These are phyloP conservation scores for Subanguina moxae DNA, from an alignment of 1,140 invertebrate species.

Conservation along the genomic window DNA sequence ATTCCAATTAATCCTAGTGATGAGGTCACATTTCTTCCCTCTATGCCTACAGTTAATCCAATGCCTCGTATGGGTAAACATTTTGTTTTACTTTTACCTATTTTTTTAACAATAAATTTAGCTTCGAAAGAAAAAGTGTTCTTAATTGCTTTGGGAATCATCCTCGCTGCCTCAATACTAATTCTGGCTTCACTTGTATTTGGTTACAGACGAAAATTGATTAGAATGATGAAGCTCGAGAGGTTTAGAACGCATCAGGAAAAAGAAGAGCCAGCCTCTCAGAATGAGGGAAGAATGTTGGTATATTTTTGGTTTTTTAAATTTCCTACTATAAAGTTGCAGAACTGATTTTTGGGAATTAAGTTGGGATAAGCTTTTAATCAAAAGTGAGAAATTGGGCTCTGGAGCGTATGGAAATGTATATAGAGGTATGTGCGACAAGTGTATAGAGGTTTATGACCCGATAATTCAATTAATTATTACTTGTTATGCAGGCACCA, in stretches of 20 bases:
- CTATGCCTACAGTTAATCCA: no score
- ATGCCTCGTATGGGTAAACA: no score
- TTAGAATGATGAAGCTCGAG: slow-evolving; percentile 13
- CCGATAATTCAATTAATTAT: not conserved
- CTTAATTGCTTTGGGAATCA: not conserved
- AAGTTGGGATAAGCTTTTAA: slow-evolving; percentile 14
- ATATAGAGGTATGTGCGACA: not conserved
- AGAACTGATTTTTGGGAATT: slow-evolving; percentile 15
- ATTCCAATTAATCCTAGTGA: not conserved
- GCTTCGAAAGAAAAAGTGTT: not conserved
- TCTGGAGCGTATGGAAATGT: slow-evolving; percentile 11
- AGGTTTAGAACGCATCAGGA: slow-evolving; percentile 8
- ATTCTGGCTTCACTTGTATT: not conserved
- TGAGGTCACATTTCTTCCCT: not conserved
- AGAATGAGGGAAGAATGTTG: not conserved
- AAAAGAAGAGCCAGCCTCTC: not conserved
- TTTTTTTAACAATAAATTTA: no score
- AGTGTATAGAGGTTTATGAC: not conserved
- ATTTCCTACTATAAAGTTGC: not conserved
- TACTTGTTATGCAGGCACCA: not conserved
- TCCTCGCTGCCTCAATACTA: not conserved
- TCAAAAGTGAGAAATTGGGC: slow-evolving; percentile 15
- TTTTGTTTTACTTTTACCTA: no score
- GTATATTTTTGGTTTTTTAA: not conserved
- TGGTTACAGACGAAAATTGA: slow-evolving; percentile 6